Base-by-base conservation (phyloP, 2,113 vertebrate genomes). In the Spea bombifrons region DNA sequence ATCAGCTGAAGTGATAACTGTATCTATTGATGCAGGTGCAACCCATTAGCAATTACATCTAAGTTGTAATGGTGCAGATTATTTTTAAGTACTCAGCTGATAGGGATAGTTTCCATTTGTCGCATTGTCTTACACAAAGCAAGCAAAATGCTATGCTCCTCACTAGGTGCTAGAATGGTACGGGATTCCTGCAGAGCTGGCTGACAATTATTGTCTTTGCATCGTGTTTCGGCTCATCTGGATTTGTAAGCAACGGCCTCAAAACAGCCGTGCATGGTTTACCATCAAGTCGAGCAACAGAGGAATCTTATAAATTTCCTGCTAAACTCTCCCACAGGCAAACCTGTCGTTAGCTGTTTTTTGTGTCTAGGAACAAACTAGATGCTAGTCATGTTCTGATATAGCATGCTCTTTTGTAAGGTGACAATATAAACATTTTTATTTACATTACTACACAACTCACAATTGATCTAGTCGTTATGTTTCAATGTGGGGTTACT, bases 161-260 rank as follows among this genome's bases (percentile, higher is more conserved):
- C 71, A 61, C 71, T 47, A 52, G 57, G 10, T 47, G 57, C 55
- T 66, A 52, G 43, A 71, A 79, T 67, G 45, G 61, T 57, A 45
- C 4, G 50, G 59, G 70, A 66, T 73, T 65, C 77, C 67, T 50
- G 78, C 71, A 68, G 71, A 68, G 10, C 83, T 83, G 82, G 61
- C n/a, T 76, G 53, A 80, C 5, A 47, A 73, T 44, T 66, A 70
- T 63, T 79, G 64, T 66, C 7, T 49, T n/a, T 73, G n/a, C 43
- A 79, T 15, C 5, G 80, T 69, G 16, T 82, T 53, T 84, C 66
- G 63, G 73, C 46, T 81, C 8, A 48, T 66, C 44, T 70, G 75
- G 8, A 55, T n/a, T 12, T 17, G 66, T 57, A 63, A 82, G 68
- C 57, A 74, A 65, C 67, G 79, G 59, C n/a, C 16, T 47, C 53